Base-by-base conservation (phyloP, 2,113 vertebrate species). In the Colius striatus region DNA sequence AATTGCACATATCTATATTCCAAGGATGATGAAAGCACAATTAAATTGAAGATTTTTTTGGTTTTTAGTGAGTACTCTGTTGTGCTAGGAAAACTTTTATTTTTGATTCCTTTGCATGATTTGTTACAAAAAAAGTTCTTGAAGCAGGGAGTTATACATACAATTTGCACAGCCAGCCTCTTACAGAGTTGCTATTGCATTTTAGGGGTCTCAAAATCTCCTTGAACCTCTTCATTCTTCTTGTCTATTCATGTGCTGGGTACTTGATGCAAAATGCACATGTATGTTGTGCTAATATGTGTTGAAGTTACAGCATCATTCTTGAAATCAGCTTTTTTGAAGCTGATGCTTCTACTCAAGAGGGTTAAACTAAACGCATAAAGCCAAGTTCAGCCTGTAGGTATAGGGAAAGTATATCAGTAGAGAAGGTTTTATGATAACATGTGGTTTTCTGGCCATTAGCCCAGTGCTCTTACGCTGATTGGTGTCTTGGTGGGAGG, bases 401-500 rank as follows among this genome's bases (percentile, higher is more conserved):
- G 25, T 62, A 17, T 8, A 53, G 53, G 57, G 18, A 53, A 81
- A 77, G 34, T 9, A 14, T 65, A n/a, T 84, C 0, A 0, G 22
- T n/a, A 76, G 63, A n/a, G 60, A 50, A 61, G 47, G 36, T 67
- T 92, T 92, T 88, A 47, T 29, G 30, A 50, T 38, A 87, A 30
- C 38, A 48, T 57, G 18, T 27, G 25, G 17, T 36, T 84, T 89
- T 88, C 65, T 94, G 84, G 86, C 55, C 0, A 3, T 72, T 57
- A 78, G 61, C 89, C 80, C 57, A 55, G 70, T 57, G 68, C 34
- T 94, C 34, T 77, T 74, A 66, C 23, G 67, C 72, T 66, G 79
- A 89, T 78, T 74, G 79, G 65, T 84, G 57, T 95, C 93, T 86
- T 84, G 55, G 29, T 92, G 72, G 32, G 68, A 90, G 57, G 61